phyloP scores from a whole-genome alignment of 2,888 invertebrate genomes.

The Argyresthia albistria region DNA sequence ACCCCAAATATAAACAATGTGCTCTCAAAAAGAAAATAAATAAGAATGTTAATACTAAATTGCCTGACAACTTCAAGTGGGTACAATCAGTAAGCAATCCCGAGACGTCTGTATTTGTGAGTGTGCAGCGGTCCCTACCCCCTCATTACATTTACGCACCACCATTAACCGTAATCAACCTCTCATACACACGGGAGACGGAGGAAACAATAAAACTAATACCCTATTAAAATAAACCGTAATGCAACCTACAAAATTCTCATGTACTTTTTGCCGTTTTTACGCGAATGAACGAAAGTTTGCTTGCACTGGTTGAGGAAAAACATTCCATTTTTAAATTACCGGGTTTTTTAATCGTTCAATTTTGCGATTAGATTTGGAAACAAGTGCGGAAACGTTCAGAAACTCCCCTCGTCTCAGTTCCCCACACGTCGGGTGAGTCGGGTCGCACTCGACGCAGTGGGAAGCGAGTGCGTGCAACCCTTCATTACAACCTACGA shows the following conservation, averaged over 20 bases:
- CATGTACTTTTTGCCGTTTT: too few species aligned
- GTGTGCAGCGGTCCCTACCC: conserved; percentile 31
- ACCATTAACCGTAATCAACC: conserved; percentile 58
- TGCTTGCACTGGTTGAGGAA: not conserved
- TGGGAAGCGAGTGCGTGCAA: conserved; percentile 49
- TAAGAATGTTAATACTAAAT: conserved; percentile 15
- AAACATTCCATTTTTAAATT: not conserved
- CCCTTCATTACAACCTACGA: conserved; percentile 62
- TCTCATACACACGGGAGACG: conserved; percentile 52
- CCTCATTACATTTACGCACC: conserved; percentile 60
- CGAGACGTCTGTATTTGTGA: conserved; percentile 36
- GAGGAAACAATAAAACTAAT: conserved; percentile 55
- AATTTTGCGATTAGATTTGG: conserved; percentile 36
- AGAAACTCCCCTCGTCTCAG: conserved; percentile 36
- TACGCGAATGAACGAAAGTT: too few species aligned
- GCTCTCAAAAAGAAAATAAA: too few species aligned
- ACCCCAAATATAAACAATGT: too few species aligned
- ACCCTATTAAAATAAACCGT: conserved; percentile 28
- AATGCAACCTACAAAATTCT: not conserved
- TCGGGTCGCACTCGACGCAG: conserved; percentile 12
- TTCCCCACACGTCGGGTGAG: conserved; percentile 42
- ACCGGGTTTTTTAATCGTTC: not conserved
- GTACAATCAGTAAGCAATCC: conserved; percentile 40
- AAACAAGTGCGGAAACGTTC: conserved; percentile 49
- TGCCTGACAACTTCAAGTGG: conserved; percentile 34